Base-by-base conservation (phyloP, 1,140 invertebrate species). In the Ectropis grisescens region DNA sequence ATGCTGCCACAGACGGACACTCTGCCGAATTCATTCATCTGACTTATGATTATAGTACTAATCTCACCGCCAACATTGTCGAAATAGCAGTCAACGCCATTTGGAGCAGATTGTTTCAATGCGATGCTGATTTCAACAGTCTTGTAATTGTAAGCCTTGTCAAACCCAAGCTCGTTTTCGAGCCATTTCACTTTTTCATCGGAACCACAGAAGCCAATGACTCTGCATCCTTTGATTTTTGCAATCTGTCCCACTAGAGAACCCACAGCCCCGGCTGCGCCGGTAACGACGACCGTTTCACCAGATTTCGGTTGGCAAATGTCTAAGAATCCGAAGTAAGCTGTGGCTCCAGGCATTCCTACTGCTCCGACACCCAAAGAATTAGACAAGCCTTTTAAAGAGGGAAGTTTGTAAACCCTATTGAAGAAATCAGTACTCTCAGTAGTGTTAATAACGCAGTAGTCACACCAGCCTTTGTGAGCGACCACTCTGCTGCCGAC, bases 251-350 rank as follows among this genome's bases (percentile, higher is more conserved):
- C 19, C 4, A 22, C 19, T 22, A 22, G 4, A 5, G 19, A 22
- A 9, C 19, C 19, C 19, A 22, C 19, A 22, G 19, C 19, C 4
- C 19, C 19, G 19, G 19, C 19, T 9, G 19, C 19, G 19, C 19
- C 19, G 4, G 19, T 22, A 4, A 22, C 19, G 4, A 22, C 19
- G 19, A 22, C 19, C 4, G 19, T 22, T 22, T 22, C 19, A 5
- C 19, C 19, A 5, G 19, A 4, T 22, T 22, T 22, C 4, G 19
- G 19, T 9, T 88, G 47, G 39, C 89, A 90, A 13, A 90, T 62
- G 34, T 90, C 85, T 19, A 88, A 37, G 10, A 91, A 81, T 0
- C 90, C 90, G 66, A 91, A 91, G 56, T 89, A 91, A 0, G 90
- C 89, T 0, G 90, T 90, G 29, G 85, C 84, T 19, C 62, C 62